Percentiles rank a stretch among this genome's conserved stretches.
phyloP scores from a whole-genome alignment of 2,797 vertebrate genomes.

The Champsocephalus esox region DNA sequence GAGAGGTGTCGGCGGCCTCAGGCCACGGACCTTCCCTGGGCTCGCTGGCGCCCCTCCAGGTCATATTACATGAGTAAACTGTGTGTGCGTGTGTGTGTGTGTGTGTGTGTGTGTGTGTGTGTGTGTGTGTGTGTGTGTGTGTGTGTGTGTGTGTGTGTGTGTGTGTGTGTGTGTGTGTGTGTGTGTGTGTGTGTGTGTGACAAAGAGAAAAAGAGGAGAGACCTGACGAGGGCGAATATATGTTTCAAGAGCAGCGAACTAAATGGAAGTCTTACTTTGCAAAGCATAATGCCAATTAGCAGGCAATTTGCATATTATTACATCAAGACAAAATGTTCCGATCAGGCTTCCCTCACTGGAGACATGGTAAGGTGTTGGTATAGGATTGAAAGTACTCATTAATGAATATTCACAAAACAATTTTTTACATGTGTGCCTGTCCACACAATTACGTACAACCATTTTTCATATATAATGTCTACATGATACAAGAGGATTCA shows the following conservation, averaged over 20 bases:
- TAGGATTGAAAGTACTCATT: neutral
- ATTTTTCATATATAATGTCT: neutral
- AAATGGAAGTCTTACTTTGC: conserved; percentile 47
- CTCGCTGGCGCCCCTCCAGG: conserved; percentile 84
- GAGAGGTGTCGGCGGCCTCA: conserved; percentile 85
- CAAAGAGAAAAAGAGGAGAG: conserved; percentile 39
- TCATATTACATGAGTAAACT: conserved; percentile 88
- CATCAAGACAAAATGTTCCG: conserved; percentile 61
- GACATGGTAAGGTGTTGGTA: conserved; percentile 22
- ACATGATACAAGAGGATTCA: neutral
- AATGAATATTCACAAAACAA: neutral
- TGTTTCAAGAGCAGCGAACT: conserved; percentile 63
- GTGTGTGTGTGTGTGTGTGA: conserved; percentile 62
- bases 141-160: conserved; percentile 49
- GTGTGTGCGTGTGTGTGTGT: conserved; percentile 33
- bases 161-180: conserved; percentile 59
- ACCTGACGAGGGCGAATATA: conserved; percentile 49
- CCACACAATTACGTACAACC: neutral
- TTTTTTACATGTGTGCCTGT: neutral
- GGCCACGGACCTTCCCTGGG: conserved; percentile 80
- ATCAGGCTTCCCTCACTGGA: conserved; percentile 24
- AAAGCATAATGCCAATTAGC: conserved; percentile 21
- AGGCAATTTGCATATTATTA: conserved; percentile 61
- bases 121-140: conserved; percentile 66
- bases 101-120: too few relatives aligned